phyloP scores from a whole-genome alignment of 2,113 vertebrate genomes.

The Scopus umbretta region DNA sequence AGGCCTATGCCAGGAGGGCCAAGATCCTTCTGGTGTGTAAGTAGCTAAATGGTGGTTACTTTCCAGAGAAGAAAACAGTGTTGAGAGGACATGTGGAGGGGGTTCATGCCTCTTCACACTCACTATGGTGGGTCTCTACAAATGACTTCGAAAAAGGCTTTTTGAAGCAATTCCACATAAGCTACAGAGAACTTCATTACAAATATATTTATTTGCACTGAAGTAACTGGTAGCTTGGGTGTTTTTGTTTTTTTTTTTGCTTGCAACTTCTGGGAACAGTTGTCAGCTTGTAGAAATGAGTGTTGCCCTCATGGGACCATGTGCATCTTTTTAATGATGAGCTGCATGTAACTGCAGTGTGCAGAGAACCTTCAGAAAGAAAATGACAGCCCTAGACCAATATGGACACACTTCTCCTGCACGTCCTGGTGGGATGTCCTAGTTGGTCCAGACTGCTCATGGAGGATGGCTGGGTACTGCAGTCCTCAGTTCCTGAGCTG shows the following conservation, averaged over 20 bases:
- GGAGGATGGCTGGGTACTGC: not conserved
- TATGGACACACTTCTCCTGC: not conserved
- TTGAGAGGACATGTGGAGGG: not conserved
- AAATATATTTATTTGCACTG: not conserved
- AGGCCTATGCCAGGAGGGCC: not conserved
- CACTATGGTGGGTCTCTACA: not conserved
- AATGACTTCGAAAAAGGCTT: not conserved
- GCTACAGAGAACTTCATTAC: not conserved
- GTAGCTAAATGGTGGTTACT: not conserved
- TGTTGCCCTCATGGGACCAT: not conserved
- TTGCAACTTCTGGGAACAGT: not conserved
- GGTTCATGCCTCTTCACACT: not conserved
- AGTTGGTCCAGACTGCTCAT: not conserved
- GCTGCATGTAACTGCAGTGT: not conserved
- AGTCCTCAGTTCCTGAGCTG: not conserved
- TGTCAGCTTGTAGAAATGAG: not conserved
- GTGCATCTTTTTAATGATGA: accelerated
- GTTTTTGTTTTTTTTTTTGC: not conserved
- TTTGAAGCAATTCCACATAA: not conserved
- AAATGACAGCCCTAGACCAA: not conserved
- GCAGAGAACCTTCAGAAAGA: not conserved
- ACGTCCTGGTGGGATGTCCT: not conserved
- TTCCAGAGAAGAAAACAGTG: not conserved
- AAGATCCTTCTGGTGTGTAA: not conserved
- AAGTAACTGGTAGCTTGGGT: not conserved